Percentiles rank a stretch among this genome's conserved stretches.
Conservation (phyloP, 2,113 vertebrate genomes). For the Plectropomus leopardus region DNA sequence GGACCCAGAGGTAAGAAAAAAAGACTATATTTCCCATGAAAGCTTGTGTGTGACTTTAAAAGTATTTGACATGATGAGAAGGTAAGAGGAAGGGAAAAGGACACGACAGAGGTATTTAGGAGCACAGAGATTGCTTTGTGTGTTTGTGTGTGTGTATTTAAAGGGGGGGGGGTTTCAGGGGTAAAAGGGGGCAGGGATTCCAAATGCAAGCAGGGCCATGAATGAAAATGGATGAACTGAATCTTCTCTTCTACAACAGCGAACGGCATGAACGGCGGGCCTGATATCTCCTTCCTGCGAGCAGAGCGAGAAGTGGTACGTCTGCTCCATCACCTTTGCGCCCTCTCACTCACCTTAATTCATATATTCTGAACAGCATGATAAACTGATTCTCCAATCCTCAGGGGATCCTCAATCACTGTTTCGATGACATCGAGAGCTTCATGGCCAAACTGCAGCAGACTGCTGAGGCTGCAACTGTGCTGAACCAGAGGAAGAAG, state of each 20-base stretch:
- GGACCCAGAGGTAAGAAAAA: slow-evolving; percentile 74
- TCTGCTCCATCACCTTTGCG: not conserved
- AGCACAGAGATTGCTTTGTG: slow-evolving; percentile 74
- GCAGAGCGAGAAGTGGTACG: slow-evolving; percentile 87
- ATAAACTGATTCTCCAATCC: not conserved
- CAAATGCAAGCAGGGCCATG: slow-evolving; percentile 32
- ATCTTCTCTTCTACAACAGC: slow-evolving; percentile 60
- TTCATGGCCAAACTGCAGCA: slow-evolving; percentile 91
- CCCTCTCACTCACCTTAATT: not conserved
- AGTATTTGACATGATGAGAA: slow-evolving; percentile 5
- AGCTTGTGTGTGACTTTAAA: not conserved
- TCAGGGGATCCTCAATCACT: slow-evolving; percentile 91
- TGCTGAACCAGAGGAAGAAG: slow-evolving; percentile 88
- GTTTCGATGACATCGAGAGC: slow-evolving; percentile 91
- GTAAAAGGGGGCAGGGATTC: slow-evolving; percentile 47
- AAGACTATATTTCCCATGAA: not conserved
- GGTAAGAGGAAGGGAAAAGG: slow-evolving; percentile 16
- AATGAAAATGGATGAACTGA: slow-evolving; percentile 58
- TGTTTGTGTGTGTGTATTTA: slow-evolving; percentile 43
- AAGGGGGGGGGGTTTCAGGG: slow-evolving; percentile 24
- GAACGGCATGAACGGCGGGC: slow-evolving; percentile 68
- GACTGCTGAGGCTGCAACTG: slow-evolving; percentile 86
- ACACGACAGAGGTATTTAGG: slow-evolving; percentile 42
- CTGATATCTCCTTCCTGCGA: slow-evolving; percentile 75
- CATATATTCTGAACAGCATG: not conserved